Evolutionary conservation across 2,888 invertebrate species (phyloP).

Genomic region (Platycnemis pennipes): DNA sequence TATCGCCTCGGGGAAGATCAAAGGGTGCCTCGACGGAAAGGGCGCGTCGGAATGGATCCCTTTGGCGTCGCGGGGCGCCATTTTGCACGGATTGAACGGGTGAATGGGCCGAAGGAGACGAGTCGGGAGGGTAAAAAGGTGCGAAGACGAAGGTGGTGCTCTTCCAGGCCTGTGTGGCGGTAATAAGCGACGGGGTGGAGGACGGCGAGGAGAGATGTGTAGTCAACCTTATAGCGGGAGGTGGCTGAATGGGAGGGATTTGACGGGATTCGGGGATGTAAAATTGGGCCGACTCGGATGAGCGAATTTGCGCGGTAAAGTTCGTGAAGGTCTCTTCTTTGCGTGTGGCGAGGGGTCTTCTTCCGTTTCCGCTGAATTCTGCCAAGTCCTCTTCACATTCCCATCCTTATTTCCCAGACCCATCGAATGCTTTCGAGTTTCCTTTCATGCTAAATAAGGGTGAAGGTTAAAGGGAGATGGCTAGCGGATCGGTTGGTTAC

Average conservation of each 20-base stretch:
- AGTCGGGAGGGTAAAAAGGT: neutral
- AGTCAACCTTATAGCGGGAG: neutral
- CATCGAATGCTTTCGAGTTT: neutral
- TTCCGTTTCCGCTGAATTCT: neutral
- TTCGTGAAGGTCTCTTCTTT: neutral
- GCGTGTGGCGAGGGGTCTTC: neutral
- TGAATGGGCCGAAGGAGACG: neutral
- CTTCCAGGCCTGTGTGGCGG: neutral
- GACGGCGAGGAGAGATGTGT: neutral
- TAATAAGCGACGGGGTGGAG: neutral
- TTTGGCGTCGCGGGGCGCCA: neutral
- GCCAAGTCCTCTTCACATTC: neutral
- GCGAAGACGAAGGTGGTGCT: neutral
- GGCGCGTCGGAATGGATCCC: neutral
- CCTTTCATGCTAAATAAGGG: neutral
- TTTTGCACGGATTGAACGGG: neutral
- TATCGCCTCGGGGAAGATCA: neutral
- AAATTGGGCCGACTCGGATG: neutral
- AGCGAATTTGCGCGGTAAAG: neutral
- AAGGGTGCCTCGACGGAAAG: neutral
- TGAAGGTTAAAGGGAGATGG: neutral
- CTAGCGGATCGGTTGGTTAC: neutral
- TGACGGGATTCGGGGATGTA: neutral
- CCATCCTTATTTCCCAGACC: neutral
- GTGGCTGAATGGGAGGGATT: neutral